Evolutionary conservation across 2,113 vertebrate species (phyloP), one percentile per base, ranked within the genome.

Genomic region (Myrmophylax atrothorax): DNA sequence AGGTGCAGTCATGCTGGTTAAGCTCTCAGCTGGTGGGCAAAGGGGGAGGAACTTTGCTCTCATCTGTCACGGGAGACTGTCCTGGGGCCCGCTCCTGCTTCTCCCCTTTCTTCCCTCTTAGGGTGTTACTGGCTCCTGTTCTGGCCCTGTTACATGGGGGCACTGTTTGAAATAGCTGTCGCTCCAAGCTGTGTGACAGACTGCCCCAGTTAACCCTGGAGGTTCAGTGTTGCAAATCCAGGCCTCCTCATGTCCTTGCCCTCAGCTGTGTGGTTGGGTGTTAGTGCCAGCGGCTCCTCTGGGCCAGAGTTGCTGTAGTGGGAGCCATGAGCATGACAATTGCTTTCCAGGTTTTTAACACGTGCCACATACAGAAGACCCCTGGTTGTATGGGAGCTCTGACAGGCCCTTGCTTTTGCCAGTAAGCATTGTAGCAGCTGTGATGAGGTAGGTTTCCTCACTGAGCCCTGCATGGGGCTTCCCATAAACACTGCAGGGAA

Each of bases 281-380:
- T 83, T 69, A 73, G 53, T 0, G 1, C 59, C 2, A 20, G 58
- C 1, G 0, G 62, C 53, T 84, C 58, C 67, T 89, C 62, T 44
- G 62, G 40, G 66, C 37, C 15, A 6, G 15, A 20, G 46, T 80
- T 88, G 59, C 83, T 86, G 33, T 88, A 74, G 63, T 46, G 58
- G 78, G 62, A 87, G 7, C 78, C 59, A 35, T 72, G 82, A 94
- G 81, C 46, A 7, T 79, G 81, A 50, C 58, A 59, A 66, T 93
- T 94, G 91, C 90, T 95, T 94, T 91, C 87, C 87, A 91, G 89
- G 93, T 93, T 91, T 95, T 91, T 85, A 88, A 72, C 66, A 49
- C 3, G 14, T 78, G 55, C 42, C 89, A 77, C 52, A 28, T 59
- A 26, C 6, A 4, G 86, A 70, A 74, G 91, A 80, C 46, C 68